These are phyloP conservation scores for Psammodynastes pulverulentus DNA, from an alignment of 2,113 vertebrate genomes.

Conservation along the genomic window DNA sequence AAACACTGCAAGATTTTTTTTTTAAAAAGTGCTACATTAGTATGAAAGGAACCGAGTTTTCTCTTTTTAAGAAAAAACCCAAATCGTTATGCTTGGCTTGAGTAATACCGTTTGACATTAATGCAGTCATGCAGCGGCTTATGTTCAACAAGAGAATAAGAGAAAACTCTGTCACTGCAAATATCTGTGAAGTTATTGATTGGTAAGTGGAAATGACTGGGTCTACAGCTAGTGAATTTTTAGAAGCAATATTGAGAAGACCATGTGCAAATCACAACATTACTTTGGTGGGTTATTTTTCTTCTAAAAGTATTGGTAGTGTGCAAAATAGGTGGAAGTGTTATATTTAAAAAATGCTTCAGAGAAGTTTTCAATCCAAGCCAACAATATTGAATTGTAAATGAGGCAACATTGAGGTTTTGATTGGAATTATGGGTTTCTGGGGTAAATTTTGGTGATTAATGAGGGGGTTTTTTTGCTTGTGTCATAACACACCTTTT, in stretches of 20 bases:
- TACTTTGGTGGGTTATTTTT: background rate
- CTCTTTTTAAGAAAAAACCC: slow-evolving; percentile 42
- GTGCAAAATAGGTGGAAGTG: background rate
- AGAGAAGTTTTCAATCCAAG: slow-evolving; percentile 19
- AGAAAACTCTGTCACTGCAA: slow-evolving; percentile 49
- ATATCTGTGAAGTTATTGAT: slow-evolving; percentile 44
- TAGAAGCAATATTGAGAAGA: background rate
- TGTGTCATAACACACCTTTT: slow-evolving; percentile 38
- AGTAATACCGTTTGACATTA: slow-evolving; percentile 51
- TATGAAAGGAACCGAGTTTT: slow-evolving; percentile 42
- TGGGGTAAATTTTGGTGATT: background rate
- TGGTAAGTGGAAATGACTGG: slow-evolving; percentile 41
- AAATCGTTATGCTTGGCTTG: slow-evolving; percentile 43
- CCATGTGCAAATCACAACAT: slow-evolving; percentile 4
- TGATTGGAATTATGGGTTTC: slow-evolving; percentile 7
- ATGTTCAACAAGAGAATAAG: slow-evolving; percentile 37
- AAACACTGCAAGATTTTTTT: background rate
- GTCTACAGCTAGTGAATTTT: slow-evolving; percentile 13
- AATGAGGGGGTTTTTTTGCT: background rate
- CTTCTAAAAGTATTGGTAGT: background rate
- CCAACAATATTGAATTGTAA: slow-evolving; percentile 2
- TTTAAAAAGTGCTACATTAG: slow-evolving; percentile 34
- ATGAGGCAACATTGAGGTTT: slow-evolving; percentile 3
- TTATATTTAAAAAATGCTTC: background rate
- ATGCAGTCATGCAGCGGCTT: slow-evolving; percentile 53